Conservation (phyloP, 1,140 invertebrate genomes). For the Oscheius sp. region DNA sequence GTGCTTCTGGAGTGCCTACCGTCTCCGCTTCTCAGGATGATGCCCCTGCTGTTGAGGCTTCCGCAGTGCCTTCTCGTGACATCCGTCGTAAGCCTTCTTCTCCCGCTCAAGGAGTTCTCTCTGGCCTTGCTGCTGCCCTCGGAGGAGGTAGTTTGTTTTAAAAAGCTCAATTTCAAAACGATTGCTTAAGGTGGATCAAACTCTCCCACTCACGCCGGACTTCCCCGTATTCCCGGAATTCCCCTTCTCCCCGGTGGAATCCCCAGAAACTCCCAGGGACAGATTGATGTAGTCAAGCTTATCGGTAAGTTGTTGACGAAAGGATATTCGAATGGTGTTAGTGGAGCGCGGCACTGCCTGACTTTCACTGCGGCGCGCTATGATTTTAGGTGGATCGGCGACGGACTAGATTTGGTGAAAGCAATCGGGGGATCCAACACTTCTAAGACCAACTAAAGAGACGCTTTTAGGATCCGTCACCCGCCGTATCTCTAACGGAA, state of each 20-base stretch:
- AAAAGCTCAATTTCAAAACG: neutral
- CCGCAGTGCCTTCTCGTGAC: conserved; percentile 24
- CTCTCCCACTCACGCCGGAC: conserved; percentile 56
- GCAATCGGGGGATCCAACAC: neutral
- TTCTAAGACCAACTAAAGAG: neutral
- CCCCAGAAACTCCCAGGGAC: conserved; percentile 59
- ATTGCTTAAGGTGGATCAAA: conserved; percentile 44
- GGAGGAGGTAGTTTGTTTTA: conserved; percentile 37
- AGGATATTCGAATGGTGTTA: neutral
- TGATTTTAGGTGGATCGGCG: neutral
- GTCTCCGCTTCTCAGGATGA: conserved; percentile 24
- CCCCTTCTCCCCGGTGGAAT: conserved; percentile 60
- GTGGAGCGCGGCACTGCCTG: conserved; percentile 2
- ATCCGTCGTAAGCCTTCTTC: conserved; percentile 57
- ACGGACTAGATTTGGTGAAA: neutral
- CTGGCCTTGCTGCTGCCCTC: conserved; percentile 57
- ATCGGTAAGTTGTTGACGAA: conserved; percentile 41
- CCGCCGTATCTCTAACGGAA: conserved; percentile 60
- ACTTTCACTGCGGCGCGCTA: neutral
- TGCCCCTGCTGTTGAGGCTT: conserved; percentile 2
- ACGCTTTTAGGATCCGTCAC: conserved; percentile 50
- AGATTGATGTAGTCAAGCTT: conserved; percentile 60
- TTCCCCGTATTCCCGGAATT: conserved; percentile 56
- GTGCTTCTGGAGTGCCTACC: conserved; percentile 19
- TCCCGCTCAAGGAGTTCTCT: conserved; percentile 53